Evolutionary conservation across 2,888 invertebrate species (phyloP).

Genomic region (Rugalucina vietnamica): DNA sequence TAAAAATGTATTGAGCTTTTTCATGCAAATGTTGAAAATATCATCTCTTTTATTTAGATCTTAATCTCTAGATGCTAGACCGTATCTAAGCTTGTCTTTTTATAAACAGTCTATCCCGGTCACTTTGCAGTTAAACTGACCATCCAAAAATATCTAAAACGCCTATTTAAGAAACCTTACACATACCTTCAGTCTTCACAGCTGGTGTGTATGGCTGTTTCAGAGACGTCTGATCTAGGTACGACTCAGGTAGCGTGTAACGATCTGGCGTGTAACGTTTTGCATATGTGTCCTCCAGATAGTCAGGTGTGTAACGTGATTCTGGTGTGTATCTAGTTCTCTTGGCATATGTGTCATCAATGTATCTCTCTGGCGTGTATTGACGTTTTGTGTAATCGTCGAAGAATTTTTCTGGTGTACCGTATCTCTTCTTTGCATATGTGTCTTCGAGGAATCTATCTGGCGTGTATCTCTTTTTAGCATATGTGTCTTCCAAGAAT

Average conservation of each 20-base stretch:
- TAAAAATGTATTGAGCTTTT: too few relatives aligned
- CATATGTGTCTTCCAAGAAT: conserved; percentile 21
- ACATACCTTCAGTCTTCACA: background rate
- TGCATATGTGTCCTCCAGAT: background rate
- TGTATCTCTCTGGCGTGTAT: conserved; percentile 27
- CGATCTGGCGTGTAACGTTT: background rate
- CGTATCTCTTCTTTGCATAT: conserved; percentile 1
- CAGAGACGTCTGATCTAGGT: background rate
- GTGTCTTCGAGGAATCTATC: conserved; percentile 37
- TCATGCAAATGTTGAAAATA: too few relatives aligned
- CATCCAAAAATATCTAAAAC: too few relatives aligned
- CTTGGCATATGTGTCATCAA: conserved; percentile 25
- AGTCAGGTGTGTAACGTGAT: background rate
- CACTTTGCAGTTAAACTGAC: too few relatives aligned
- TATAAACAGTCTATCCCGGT: too few relatives aligned
- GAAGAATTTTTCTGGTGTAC: background rate
- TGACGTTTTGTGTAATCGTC: background rate
- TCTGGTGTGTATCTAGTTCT: background rate
- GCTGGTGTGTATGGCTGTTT: background rate
- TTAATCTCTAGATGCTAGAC: too few relatives aligned
- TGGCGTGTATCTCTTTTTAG: conserved; percentile 29
- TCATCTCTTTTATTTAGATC: too few relatives aligned
- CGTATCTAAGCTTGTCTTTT: too few relatives aligned
- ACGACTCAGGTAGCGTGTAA: background rate
- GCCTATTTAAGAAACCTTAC: too few relatives aligned